Evolutionary conservation across 2,888 invertebrate species (phyloP).

Genomic region (Pristionchus arcanus): DNA sequence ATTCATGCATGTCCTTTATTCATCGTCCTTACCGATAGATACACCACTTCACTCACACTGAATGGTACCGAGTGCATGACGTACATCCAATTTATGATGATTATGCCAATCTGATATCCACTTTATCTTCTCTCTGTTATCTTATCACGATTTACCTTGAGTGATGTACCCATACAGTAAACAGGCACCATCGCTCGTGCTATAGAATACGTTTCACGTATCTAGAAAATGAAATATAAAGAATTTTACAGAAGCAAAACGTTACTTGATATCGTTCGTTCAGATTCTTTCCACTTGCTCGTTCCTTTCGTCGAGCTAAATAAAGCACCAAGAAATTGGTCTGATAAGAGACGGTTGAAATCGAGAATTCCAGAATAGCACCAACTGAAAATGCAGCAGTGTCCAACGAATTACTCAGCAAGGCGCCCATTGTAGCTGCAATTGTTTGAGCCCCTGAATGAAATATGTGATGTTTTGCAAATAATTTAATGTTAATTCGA

Average conservation of each 20-base stretch:
- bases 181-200: neutral
- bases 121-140: neutral
- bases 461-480: neutral
- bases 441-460: neutral
- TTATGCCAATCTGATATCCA: neutral
- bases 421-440: neutral
- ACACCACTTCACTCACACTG: neutral
- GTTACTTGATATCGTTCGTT: neutral
- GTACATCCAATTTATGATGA: neutral
- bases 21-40: neutral
- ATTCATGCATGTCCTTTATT: no score
- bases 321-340: neutral
- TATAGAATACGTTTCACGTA: neutral
- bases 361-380: neutral
- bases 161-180: neutral
- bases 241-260: no score
- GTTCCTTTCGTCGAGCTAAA: neutral
- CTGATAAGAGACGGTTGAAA: neutral
- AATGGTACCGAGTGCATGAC: neutral
- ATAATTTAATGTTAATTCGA: no score
- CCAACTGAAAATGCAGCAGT: neutral
- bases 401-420: constrained; percentile 1
- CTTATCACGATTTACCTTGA: neutral
- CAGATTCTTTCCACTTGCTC: neutral
- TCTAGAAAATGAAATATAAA: neutral